Evolutionary conservation across 2,113 vertebrate genomes (phyloP), one percentile per base, ranked within the genome.

Genomic region (Percina caprodes): DNA sequence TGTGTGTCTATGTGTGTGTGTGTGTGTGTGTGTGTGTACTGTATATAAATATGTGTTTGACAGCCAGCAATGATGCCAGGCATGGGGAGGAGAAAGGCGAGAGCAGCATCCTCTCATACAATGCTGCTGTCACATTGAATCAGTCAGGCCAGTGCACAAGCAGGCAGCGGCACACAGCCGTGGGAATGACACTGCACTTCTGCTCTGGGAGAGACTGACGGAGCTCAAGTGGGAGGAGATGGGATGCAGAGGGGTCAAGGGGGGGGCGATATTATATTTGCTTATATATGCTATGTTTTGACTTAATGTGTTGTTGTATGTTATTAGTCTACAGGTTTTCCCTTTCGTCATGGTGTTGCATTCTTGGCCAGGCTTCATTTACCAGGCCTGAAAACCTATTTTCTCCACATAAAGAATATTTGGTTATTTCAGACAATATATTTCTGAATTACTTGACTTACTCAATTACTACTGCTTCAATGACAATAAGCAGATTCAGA

Each of bases 81-180:
- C 78, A 54, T 4, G 13, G 77, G 74, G 70, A 89, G 84, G 58
- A 80, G 60, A 68, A 69, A 72, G 79, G 83, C 79, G 68, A 84
- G 74, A 60, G 52, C 74, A 85, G 89, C 84, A 86, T 85, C 79
- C 86, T 91, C 86, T 86, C 79, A 4, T 88, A 91, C 73, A 84
- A 88, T 92, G 86, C 90, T 52, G 74, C 89, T 95, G 94, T 94
- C 94, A 93, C 88, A 89, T 88, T 55, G 62, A 74, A 95, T 94
- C 91, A 77, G 91, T 94, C 92, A 91, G 81, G 58, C 74, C 56
- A 69, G 62, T 69, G 90, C 84, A 69, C 75, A 26, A 70, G 73
- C 77, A 69, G 81, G 88, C 82, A 69, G 90, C 59, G 55, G 81
- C 78, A 23, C 75, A 70, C 77, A 70, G 84, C 85, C 89, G 62